A percentile compares a stretch with the other conserved stretches of the same genome.
Conservation (phyloP, 2,888 invertebrate genomes). For the Mimumesa dahlbomi region DNA sequence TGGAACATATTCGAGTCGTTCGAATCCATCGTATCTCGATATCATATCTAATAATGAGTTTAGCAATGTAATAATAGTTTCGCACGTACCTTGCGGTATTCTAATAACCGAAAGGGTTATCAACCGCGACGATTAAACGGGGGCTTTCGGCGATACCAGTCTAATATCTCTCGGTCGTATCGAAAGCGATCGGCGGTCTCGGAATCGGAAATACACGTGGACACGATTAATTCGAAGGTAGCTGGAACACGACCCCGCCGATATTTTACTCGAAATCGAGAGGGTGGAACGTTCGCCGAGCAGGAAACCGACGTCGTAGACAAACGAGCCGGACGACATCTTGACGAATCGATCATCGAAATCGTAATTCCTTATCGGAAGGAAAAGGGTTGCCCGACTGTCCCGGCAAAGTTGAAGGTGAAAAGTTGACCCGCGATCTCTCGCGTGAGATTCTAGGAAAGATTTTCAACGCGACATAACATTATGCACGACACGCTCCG, state of each 20-base stretch:
- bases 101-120: slow-evolving; percentile 9
- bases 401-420: slow-evolving; percentile 51
- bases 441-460: slow-evolving; percentile 61
- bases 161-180: slow-evolving; percentile 43
- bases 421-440: slow-evolving; percentile 58
- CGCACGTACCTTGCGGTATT: slow-evolving; percentile 1
- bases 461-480: slow-evolving; percentile 40
- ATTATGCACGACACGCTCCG: slow-evolving; percentile 39
- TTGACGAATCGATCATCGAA: slow-evolving; percentile 64
- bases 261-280: slow-evolving; percentile 47
- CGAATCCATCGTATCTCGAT: too few species aligned
- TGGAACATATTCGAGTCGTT: too few species aligned
- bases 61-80: slow-evolving; percentile 14
- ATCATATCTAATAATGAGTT: background rate
- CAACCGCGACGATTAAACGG: slow-evolving; percentile 45
- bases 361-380: slow-evolving; percentile 53
- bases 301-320: slow-evolving; percentile 28
- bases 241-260: slow-evolving; percentile 29
- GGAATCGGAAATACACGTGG: slow-evolving; percentile 44
- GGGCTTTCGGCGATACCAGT: slow-evolving; percentile 30
- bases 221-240: slow-evolving; percentile 54
- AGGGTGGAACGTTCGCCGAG: slow-evolving; percentile 10
- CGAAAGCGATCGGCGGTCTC: too few species aligned
- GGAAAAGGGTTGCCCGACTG: slow-evolving; percentile 9
- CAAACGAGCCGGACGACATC: slow-evolving; percentile 43